These are phyloP conservation scores for Bombyx huttoni DNA, from an alignment of 2,888 invertebrate genomes.

Conservation along the genomic window DNA sequence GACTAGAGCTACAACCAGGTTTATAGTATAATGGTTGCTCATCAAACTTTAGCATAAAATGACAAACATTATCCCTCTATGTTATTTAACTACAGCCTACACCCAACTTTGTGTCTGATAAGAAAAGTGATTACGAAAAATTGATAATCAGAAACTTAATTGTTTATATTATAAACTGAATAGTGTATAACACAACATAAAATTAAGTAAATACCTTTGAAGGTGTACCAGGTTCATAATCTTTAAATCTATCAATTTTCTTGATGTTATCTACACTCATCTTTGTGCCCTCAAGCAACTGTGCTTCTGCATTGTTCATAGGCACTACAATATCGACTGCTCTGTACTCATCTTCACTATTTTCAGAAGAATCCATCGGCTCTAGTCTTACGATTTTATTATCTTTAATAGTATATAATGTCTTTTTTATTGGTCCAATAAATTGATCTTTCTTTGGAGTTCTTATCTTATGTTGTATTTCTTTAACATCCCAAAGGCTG, in stretches of 20 bases:
- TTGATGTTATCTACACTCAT: conserved; percentile 66
- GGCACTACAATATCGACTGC: conserved; percentile 50
- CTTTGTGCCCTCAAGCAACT: conserved; percentile 56
- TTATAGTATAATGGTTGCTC: too few relatives aligned
- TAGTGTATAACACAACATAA: background rate
- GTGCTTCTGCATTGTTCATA: conserved; percentile 40
- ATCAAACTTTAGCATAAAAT: too few relatives aligned
- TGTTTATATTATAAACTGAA: too few relatives aligned
- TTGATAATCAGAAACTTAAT: too few relatives aligned
- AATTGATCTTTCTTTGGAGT: conserved; percentile 12
- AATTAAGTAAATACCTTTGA: conserved; percentile 43
- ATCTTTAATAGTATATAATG: conserved; percentile 65
- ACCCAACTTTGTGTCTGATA: too few relatives aligned
- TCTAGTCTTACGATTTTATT: conserved; percentile 61
- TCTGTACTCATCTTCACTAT: conserved; percentile 23
- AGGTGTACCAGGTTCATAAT: conserved; percentile 65
- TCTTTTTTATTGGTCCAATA: conserved; percentile 40
- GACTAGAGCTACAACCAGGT: too few relatives aligned
- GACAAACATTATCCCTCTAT: too few relatives aligned
- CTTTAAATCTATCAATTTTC: conserved; percentile 64
- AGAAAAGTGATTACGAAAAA: too few relatives aligned
- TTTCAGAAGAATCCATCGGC: conserved; percentile 16
- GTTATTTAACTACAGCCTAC: too few relatives aligned
- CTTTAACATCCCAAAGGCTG: conserved; percentile 60
- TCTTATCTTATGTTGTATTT: conserved; percentile 17